phyloP scores from a whole-genome alignment of 2,113 vertebrate genomes.

The Pangasianodon gigas region DNA sequence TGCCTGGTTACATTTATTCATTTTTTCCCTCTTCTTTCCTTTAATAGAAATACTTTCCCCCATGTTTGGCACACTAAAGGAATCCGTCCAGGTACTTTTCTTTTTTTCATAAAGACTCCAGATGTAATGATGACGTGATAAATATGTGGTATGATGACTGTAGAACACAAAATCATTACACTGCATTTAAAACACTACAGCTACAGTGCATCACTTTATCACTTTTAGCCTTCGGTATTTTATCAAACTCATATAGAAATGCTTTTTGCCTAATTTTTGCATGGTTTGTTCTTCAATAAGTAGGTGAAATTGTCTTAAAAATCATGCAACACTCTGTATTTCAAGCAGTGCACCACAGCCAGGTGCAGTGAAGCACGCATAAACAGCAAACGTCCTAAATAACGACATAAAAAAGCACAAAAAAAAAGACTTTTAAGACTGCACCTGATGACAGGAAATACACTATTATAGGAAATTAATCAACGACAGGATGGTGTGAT shows the following conservation, averaged over 20 bases:
- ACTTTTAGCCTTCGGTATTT: not conserved
- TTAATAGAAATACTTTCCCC: conserved; percentile 92
- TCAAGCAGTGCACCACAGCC: no score
- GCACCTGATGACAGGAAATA: no score
- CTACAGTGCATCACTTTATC: no score
- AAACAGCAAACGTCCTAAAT: no score
- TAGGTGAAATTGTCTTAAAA: no score
- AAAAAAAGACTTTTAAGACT: not conserved
- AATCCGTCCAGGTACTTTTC: conserved; percentile 87
- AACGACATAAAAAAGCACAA: no score
- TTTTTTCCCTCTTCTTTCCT: conserved; percentile 3
- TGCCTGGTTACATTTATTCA: not conserved
- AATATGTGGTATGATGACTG: not conserved
- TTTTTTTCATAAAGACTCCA: not conserved
- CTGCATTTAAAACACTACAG: not conserved
- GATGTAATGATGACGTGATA: not conserved
- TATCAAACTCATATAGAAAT: not conserved
- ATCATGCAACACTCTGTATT: no score
- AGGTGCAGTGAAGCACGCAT: not conserved
- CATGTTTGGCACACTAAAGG: conserved; percentile 89
- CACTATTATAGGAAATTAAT: no score
- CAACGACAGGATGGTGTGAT: not conserved
- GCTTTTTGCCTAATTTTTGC: not conserved
- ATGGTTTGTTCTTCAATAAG: not conserved
- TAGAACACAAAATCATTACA: not conserved